These are phyloP conservation scores for Sphinx pinastri DNA, from an alignment of 2,888 invertebrate species.

Conservation along the genomic window DNA sequence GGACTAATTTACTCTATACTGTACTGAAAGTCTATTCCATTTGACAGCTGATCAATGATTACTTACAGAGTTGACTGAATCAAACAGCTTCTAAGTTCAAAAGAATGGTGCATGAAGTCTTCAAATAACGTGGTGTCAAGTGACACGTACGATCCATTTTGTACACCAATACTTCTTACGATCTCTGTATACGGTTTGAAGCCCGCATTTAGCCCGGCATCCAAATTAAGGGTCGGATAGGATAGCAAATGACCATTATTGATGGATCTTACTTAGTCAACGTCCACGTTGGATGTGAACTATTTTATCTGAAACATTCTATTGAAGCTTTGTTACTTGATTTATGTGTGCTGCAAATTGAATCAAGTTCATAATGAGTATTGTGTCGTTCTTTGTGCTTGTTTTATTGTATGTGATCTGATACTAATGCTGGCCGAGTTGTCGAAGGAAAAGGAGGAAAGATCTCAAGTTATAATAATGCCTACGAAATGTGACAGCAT, in stretches of 20 bases:
- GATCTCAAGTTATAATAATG: too few species aligned
- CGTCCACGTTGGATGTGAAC: conserved; percentile 49
- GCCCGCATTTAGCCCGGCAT: conserved; percentile 63
- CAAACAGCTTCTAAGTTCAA: too few species aligned
- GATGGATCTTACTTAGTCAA: conserved; percentile 74
- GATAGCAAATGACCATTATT: conserved; percentile 64
- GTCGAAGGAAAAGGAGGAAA: too few species aligned
- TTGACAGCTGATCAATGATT: too few species aligned
- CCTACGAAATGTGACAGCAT: too few species aligned
- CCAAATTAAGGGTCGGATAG: conserved; percentile 67
- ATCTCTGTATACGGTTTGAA: conserved; percentile 21
- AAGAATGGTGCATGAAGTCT: too few species aligned
- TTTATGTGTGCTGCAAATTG: conserved; percentile 28
- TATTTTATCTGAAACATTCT: conserved; percentile 27
- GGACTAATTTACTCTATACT: too few species aligned
- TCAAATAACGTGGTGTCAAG: too few species aligned
- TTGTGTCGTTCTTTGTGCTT: conserved; percentile 11
- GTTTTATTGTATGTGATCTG: neutral
- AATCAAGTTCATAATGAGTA: conserved; percentile 11
- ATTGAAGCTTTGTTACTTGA: conserved; percentile 30
- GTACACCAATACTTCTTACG: too few species aligned
- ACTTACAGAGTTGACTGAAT: too few species aligned
- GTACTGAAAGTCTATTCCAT: too few species aligned
- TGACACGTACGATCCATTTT: too few species aligned
- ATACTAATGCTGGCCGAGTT: neutral